Base-by-base conservation (phyloP, 2,888 invertebrate species). In the Ormyrus thymus region DNA sequence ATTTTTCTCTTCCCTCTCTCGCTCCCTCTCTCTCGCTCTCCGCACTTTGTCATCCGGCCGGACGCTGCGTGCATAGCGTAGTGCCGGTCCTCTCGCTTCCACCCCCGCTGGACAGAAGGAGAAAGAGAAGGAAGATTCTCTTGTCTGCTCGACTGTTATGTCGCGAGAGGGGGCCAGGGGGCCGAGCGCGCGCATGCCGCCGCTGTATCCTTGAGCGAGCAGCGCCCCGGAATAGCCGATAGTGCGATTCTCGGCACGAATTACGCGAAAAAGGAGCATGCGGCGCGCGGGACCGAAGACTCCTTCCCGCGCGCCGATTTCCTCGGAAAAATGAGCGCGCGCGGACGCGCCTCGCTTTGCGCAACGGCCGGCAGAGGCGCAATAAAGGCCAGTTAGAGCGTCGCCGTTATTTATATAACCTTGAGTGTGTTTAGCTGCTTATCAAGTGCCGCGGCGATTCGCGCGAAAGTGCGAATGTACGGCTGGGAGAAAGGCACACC, bases 141-240 rank as follows among this genome's bases (percentile, higher is more conserved):
- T 56, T 66, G 59, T 55, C 69, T 62, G 29, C 55, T 50, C 53
- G 13, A 51, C 7, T 51, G 62, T 50, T 66, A 43, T 15, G 58
- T 51, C 43, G 64, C 70, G 59, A 55, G 80, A 83, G 73, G 65
- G 68, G 62, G n/a, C 29, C 29, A 55, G 70, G 72, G 56, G 6
- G 10, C 29, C 9, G 43, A 13, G 53, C 55, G 79, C 79, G 85
- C 85, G 84, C 84, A 85, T 82, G 83, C 78, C 83, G 82, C 70
- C 81, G 81, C 84, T 51, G 46, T 84, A 86, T 86, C 85, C 84
- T 85, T 80, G 83, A 82, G 81, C 79, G 83, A 82, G 82, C 80
- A 82, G 76, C 81, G 82, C 82, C 76, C 73, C 55, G 73, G 76
- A 79, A 79, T 81, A 66, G 66, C 69, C 76, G 81, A 79, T 79